Evolutionary conservation across 2,797 vertebrate genomes (phyloP).

Genomic region (Peromyscus melanophrys): DNA sequence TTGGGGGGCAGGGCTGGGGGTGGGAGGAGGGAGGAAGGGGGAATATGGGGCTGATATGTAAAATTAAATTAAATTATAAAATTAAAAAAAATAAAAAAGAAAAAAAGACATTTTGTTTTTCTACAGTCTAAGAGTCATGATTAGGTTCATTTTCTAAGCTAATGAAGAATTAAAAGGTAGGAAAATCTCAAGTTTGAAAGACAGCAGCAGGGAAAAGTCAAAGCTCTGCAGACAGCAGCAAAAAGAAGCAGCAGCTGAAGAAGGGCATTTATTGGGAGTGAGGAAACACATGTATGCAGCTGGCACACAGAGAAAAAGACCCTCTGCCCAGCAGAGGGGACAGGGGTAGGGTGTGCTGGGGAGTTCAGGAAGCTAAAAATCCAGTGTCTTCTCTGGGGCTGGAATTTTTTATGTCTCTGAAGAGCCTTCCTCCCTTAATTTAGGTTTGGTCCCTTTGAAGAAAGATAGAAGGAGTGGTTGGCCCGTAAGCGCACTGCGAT

Average conservation of each 20-base stretch:
- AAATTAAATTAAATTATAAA: too few relatives aligned
- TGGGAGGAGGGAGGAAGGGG: too few relatives aligned
- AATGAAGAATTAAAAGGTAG: neutral
- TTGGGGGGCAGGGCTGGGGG: too few relatives aligned
- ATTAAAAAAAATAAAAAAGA: too few relatives aligned
- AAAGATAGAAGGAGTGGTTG: neutral
- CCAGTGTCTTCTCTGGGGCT: neutral
- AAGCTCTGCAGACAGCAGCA: neutral
- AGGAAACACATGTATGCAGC: neutral
- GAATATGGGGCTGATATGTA: too few relatives aligned
- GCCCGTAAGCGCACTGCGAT: too few relatives aligned
- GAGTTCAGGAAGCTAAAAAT: neutral
- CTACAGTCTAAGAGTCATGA: neutral
- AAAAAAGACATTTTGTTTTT: neutral
- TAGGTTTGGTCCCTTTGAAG: neutral
- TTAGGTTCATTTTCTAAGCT: neutral
- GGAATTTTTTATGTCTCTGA: neutral
- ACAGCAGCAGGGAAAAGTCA: neutral
- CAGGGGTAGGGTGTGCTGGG: neutral
- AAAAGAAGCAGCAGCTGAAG: neutral
- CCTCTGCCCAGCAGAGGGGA: too few relatives aligned
- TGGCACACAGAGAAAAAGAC: neutral
- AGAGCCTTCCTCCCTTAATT: neutral
- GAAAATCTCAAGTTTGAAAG: too few relatives aligned
- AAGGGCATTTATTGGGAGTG: neutral